Evolutionary conservation across 2,888 invertebrate genomes (phyloP), one percentile per base, ranked within the genome.

Genomic region (Tenthredo scrophulariae): DNA sequence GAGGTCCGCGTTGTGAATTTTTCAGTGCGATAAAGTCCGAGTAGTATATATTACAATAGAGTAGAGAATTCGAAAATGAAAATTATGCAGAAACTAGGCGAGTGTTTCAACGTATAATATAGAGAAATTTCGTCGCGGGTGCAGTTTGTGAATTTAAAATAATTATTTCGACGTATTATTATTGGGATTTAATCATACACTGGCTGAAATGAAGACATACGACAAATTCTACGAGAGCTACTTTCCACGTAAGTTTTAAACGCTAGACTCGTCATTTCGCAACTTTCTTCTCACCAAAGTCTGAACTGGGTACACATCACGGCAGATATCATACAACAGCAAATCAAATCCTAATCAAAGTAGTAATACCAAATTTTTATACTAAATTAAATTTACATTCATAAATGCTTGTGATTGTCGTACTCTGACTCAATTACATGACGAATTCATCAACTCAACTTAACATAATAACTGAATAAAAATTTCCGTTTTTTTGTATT

Each of bases 201-300:
- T 7, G 6, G 26, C 22, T 29, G 83, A 62, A 83, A 83, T 83
- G 83, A 83, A 43, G 74, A 90, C 89, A 88, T 87, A 87, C 85
- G 85, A 87, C 65, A 84, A 86, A 50, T 85, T 85, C 80, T 88
- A 88, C 85, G 82, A 80, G 37, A 85, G 80, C 13, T 79, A 88
- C 62, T 84, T 86, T 15, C 86, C 89, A 84, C 65, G 90, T 90
- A 82, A 90, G 90, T 90, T 83, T 62, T 33, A 54, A 43, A 50
- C 54, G 29, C 77, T 58, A 43, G 2, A 62, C 37, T 80, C 26
- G 62, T 80, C 22, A 37, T 80, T 62, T 33, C 7, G 7, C 46
- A 70, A 72, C 74, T 84, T 84, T 84, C 74, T 84, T 84, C 13
- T 29, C 3, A n/a, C 43, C 37, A 37, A 37, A 37, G 37, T 37